Conservation (phyloP, 2,888 invertebrate species). For the Amiota communis region DNA sequence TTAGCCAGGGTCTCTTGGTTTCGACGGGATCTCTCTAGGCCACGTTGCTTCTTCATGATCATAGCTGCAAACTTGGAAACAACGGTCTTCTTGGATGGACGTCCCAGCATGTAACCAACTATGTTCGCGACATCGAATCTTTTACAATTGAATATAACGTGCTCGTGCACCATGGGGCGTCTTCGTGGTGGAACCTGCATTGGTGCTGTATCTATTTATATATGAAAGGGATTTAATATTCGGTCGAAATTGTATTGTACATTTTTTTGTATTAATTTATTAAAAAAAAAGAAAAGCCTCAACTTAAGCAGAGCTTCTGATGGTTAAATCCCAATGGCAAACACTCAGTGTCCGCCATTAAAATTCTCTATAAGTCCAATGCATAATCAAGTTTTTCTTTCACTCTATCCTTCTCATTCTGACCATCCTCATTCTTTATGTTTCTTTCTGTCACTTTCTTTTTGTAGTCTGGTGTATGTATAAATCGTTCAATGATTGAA, state of each 20-base stretch:
- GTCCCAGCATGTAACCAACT: too few relatives aligned
- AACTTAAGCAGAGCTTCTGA: slow-evolving; percentile 2
- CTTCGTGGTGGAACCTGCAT: too few relatives aligned
- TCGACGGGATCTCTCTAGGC: too few relatives aligned
- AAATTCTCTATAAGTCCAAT: slow-evolving; percentile 11
- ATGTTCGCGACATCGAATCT: too few relatives aligned
- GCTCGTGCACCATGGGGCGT: too few relatives aligned
- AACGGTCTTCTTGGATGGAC: too few relatives aligned
- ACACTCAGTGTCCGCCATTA: background rate
- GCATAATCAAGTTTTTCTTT: slow-evolving; percentile 19
- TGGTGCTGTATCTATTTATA: too few relatives aligned
- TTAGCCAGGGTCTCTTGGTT: too few relatives aligned
- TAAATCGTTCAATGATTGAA: slow-evolving; percentile 37
- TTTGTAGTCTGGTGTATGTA: background rate
- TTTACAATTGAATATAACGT: too few relatives aligned
- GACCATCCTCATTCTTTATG: background rate
- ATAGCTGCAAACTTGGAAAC: too few relatives aligned
- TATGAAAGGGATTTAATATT: too few relatives aligned
- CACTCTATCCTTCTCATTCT: background rate
- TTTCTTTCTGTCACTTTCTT: background rate
- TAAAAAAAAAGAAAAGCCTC: slow-evolving; percentile 2
- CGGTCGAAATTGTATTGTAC: background rate
- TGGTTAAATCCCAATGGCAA: background rate
- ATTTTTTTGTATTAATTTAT: slow-evolving; percentile 26
- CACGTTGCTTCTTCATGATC: too few relatives aligned